Conservation (phyloP, 2,113 vertebrate genomes). For the Ameiurus melas region DNA sequence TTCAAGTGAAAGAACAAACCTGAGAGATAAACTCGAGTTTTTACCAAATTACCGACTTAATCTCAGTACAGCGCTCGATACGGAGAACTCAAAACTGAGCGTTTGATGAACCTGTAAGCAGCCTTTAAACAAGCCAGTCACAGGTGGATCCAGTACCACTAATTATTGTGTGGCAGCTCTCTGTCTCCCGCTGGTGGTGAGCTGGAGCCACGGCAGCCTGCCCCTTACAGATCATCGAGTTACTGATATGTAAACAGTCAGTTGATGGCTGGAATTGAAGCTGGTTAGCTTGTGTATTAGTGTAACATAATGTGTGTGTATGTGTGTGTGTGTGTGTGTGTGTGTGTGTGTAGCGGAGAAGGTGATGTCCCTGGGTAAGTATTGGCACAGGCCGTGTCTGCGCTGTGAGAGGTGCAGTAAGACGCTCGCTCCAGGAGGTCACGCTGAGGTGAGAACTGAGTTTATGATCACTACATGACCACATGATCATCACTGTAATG, state of each 20-base stretch:
- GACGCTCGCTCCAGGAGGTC: constrained; percentile 71
- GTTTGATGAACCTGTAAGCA: too few relatives aligned
- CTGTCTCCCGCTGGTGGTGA: not conserved
- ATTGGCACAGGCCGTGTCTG: constrained; percentile 76
- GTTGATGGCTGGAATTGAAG: not conserved
- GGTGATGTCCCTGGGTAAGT: constrained; percentile 70
- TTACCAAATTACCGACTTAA: too few relatives aligned
- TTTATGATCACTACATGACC: not conserved
- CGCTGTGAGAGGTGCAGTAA: constrained; percentile 74
- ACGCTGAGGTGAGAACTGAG: constrained; percentile 67
- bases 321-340: not conserved
- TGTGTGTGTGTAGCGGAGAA: constrained; percentile 57
- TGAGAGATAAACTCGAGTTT: too few relatives aligned
- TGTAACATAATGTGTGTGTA: too few relatives aligned
- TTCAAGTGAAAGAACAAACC: too few relatives aligned
- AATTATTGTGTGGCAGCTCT: not conserved
- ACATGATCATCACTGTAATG: not conserved
- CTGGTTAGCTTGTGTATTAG: too few relatives aligned
- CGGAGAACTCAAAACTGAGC: too few relatives aligned
- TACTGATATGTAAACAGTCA: not conserved
- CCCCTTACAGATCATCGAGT: not conserved
- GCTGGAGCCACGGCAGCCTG: too few relatives aligned
- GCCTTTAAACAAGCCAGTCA: too few relatives aligned
- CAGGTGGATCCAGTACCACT: too few relatives aligned
- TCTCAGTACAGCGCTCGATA: too few relatives aligned